Base-by-base conservation (phyloP, 2,113 vertebrate genomes). In the Ceyx melanurus region DNA sequence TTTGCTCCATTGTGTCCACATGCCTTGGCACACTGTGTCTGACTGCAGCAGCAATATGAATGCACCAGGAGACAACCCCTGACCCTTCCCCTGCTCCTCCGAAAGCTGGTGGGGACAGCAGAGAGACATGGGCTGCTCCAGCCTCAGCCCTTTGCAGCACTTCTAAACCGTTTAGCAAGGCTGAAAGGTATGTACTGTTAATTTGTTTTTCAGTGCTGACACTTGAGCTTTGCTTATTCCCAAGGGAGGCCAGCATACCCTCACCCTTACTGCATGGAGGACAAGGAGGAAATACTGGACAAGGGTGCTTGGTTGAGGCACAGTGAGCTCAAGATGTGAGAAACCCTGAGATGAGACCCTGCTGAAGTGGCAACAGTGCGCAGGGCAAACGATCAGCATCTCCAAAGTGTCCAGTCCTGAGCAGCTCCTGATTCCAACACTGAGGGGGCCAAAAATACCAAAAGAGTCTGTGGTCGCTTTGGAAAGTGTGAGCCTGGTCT, bases 331-430 rank as follows among this genome's bases (percentile, higher is more conserved):
- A 7, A 93, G 82, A 83, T 61, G 22, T 2, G 48, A 94, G 65
- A 73, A 92, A 87, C 89, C 94, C 95, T 96, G 95, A 95, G 95
- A 94, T 45, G 84, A 94, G 66, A 84, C 81, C 89, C 86, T 71
- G 81, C 5, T 0, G 93, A 93, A 61, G 37, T 61, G 70, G 66
- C 15, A 82, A 53, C 90, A 64, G 31, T 10, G 33, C 82, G 92
- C 85, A 92, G 74, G 84, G 81, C 0, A 0, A 72, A 33, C 11
- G 20, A 22, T 51, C 3, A 0, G 64, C 1, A 2, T 78, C 80
- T 86, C 86, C 1, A 0, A 71, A 67, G 53, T 13, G 53, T 84
- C 88, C 4, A 1, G 65, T 90, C 65, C 82, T 65, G 86, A 94
- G 75, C 79, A 73, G 80, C 71, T 94, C 33, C 26, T 28, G 77